These are phyloP conservation scores for Myiagra hebetior DNA, from an alignment of 2,113 vertebrate genomes.

Conservation along the genomic window DNA sequence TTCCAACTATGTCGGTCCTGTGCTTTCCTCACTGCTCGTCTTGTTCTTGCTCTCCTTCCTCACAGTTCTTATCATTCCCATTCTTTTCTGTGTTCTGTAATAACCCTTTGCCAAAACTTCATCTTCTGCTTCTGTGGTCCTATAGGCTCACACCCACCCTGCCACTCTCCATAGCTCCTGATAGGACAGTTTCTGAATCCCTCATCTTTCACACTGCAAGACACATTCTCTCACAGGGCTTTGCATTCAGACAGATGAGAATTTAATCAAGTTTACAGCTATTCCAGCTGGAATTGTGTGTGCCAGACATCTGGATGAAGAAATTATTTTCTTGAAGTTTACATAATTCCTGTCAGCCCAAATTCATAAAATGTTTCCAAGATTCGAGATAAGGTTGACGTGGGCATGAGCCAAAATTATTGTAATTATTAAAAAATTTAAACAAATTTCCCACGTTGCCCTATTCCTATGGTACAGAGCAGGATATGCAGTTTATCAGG, in stretches of 20 bases:
- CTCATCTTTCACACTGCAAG: background rate
- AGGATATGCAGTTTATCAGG: background rate
- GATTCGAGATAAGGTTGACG: background rate
- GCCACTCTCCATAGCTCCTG: background rate
- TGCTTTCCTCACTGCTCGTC: background rate
- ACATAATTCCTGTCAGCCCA: background rate
- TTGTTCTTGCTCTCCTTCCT: background rate
- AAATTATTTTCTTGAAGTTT: background rate
- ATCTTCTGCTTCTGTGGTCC: background rate
- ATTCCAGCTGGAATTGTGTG: background rate
- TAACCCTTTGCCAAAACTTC: background rate
- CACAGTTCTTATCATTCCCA: background rate
- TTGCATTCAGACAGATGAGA: background rate
- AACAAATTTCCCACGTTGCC: background rate
- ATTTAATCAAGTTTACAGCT: background rate
- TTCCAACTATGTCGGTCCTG: background rate
- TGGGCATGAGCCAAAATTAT: background rate
- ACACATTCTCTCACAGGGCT: background rate
- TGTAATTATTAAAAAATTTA: background rate
- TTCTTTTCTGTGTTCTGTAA: background rate
- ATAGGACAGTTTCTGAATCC: background rate
- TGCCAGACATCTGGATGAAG: background rate
- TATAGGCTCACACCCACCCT: background rate
- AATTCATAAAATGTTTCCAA: background rate
- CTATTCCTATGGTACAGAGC: background rate